These are phyloP conservation scores for Diarsia mendica DNA, from an alignment of 2,888 invertebrate genomes.

Conservation along the genomic window DNA sequence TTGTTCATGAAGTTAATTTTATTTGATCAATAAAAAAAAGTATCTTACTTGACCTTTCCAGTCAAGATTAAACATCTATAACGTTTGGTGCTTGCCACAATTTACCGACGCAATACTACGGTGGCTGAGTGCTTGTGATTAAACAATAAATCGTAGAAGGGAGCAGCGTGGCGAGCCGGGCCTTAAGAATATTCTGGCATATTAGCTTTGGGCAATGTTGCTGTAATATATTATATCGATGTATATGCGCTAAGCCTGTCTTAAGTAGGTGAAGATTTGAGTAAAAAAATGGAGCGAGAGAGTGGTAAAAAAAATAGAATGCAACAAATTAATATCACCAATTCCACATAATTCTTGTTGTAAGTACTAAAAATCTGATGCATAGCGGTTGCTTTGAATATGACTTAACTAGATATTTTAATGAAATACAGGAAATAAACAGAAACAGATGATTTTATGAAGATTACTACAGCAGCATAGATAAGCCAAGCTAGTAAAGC, in stretches of 20 bases:
- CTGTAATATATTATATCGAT: conserved; percentile 55
- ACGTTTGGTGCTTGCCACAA: conserved; percentile 76
- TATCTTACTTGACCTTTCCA: conserved; percentile 44
- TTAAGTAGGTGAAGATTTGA: conserved; percentile 1
- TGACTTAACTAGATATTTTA: background rate
- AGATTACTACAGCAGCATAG: background rate
- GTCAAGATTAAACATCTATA: conserved; percentile 47
- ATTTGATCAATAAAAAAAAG: background rate
- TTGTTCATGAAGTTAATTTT: background rate
- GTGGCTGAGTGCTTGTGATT: conserved; percentile 86
- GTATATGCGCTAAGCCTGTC: conserved; percentile 24
- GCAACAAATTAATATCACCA: background rate
- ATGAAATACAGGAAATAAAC: background rate
- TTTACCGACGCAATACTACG: conserved; percentile 86
- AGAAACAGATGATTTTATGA: background rate
- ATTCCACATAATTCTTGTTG: background rate
- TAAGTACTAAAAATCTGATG: background rate
- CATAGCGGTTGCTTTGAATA: background rate
- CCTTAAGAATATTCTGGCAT: conserved; percentile 71
- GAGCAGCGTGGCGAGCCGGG: conserved; percentile 64
- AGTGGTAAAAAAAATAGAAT: background rate
- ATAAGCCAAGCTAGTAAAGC: background rate
- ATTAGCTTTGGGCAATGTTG: conserved; percentile 68
- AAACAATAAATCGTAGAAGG: conserved; percentile 85
- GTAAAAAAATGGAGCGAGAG: no score